phyloP scores from a whole-genome alignment of 2,888 invertebrate species.

The Amiota minor region DNA sequence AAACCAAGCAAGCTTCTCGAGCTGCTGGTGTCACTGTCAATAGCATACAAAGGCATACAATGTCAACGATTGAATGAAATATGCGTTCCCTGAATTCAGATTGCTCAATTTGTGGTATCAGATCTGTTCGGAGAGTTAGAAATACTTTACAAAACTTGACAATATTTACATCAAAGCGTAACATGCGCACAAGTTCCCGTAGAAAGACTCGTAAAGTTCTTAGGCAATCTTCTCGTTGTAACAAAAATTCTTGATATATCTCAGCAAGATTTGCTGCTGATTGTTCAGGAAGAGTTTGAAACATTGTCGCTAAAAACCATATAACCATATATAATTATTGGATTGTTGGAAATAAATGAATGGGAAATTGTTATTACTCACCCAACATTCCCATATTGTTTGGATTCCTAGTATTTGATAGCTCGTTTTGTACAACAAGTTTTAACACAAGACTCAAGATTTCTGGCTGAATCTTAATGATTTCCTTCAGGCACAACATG shows the following conservation, averaged over 20 bases:
- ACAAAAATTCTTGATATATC: conserved; percentile 88
- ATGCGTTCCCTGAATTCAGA: conserved; percentile 87
- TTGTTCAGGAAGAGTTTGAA: conserved; percentile 86
- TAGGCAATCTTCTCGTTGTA: conserved; percentile 92
- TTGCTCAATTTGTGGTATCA: conserved; percentile 77
- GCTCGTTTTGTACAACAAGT: conserved; percentile 94
- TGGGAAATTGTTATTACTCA: conserved; percentile 44
- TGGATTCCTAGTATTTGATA: conserved; percentile 92
- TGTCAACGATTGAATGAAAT: conserved; percentile 87
- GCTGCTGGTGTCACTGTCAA: conserved; percentile 83
- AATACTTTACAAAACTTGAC: conserved; percentile 85
- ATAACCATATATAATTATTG: not conserved
- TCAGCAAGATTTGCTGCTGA: conserved; percentile 89
- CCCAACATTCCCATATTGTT: conserved; percentile 93
- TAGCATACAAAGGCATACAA: conserved; percentile 89
- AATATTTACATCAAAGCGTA: conserved; percentile 87
- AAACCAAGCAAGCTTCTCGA: conserved; percentile 78
- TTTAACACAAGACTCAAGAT: conserved; percentile 89
- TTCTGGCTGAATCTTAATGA: conserved; percentile 88
- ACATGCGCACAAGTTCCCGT: conserved; percentile 89
- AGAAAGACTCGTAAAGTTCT: conserved; percentile 88
- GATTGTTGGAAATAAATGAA: not conserved
- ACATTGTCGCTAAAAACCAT: conserved; percentile 80
- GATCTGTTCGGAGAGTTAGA: conserved; percentile 78
- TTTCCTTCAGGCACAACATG: conserved; percentile 90